Evolutionary conservation across 2,113 vertebrate species (phyloP).

Genomic region (Notothenia rossii): DNA sequence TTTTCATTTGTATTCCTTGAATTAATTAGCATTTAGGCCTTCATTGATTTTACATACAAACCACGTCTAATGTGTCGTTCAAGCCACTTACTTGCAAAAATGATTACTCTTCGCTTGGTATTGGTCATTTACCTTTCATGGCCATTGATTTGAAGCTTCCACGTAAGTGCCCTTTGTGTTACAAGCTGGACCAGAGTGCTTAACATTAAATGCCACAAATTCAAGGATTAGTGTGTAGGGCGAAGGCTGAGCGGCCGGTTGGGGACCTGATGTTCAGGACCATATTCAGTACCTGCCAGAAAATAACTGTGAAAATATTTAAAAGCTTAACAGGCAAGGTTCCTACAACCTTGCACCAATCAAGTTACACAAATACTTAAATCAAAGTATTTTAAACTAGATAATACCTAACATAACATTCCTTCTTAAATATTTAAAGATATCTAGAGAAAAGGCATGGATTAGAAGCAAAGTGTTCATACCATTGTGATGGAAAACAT

Average conservation of each 20-base stretch:
- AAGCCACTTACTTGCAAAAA: neutral
- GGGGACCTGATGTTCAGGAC: slow-evolving; percentile 21
- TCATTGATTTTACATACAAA: neutral
- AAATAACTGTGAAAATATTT: neutral
- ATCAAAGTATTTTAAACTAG: neutral
- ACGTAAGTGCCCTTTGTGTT: neutral
- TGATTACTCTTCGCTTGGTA: neutral
- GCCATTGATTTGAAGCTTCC: neutral
- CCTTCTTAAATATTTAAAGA: neutral
- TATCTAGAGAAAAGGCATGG: neutral
- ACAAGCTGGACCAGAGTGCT: neutral
- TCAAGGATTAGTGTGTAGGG: slow-evolving; percentile 37
- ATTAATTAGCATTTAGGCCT: neutral
- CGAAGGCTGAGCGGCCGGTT: neutral
- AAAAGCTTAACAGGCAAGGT: neutral
- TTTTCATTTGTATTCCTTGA: neutral
- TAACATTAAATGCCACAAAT: slow-evolving; percentile 32
- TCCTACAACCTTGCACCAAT: neutral
- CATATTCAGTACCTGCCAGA: neutral
- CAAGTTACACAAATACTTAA: neutral
- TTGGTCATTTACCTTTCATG: neutral
- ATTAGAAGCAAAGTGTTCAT: neutral
- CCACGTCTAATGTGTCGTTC: neutral
- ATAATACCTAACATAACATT: neutral
- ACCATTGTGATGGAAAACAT: neutral